Conservation (phyloP, 2,113 vertebrate species). For the Ursus arctos region DNA sequence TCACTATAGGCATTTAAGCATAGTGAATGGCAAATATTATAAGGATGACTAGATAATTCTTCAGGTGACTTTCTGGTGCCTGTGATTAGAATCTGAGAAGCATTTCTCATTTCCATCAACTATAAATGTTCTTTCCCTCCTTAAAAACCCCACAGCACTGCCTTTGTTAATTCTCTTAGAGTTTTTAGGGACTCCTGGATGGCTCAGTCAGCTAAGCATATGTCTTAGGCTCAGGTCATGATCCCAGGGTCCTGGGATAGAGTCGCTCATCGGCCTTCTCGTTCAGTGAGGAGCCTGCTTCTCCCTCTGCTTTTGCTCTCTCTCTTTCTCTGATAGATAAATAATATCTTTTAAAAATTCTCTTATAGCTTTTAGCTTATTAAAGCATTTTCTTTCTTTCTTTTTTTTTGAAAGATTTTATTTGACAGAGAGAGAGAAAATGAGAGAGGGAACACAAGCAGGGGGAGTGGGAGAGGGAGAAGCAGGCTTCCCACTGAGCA, state of each 20-base stretch:
- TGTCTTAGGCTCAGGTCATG: neutral
- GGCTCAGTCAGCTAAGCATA: neutral
- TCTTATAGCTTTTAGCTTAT: neutral
- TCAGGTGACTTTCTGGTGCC: neutral
- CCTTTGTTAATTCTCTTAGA: neutral
- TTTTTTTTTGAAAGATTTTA: too few species aligned
- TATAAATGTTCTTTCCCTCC: neutral
- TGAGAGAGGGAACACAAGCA: too few species aligned
- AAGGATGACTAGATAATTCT: slow-evolving; percentile 33
- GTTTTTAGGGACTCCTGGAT: neutral
- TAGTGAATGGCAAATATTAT: neutral
- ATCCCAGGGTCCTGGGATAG: neutral
- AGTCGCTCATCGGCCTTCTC: neutral
- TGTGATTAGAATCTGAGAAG: neutral
- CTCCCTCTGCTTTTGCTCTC: neutral
- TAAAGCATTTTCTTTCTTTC: neutral
- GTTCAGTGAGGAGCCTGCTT: neutral
- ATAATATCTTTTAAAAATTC: neutral
- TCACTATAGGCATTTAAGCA: neutral
- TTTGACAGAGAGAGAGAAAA: too few species aligned
- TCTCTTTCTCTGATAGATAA: too few species aligned
- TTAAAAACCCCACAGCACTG: neutral
- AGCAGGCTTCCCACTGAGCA: too few species aligned
- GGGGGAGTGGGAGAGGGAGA: too few species aligned
- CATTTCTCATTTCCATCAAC: neutral